These are phyloP conservation scores for Parapristionchus giblindavisi DNA, from an alignment of 2,888 invertebrate species.

Conservation along the genomic window DNA sequence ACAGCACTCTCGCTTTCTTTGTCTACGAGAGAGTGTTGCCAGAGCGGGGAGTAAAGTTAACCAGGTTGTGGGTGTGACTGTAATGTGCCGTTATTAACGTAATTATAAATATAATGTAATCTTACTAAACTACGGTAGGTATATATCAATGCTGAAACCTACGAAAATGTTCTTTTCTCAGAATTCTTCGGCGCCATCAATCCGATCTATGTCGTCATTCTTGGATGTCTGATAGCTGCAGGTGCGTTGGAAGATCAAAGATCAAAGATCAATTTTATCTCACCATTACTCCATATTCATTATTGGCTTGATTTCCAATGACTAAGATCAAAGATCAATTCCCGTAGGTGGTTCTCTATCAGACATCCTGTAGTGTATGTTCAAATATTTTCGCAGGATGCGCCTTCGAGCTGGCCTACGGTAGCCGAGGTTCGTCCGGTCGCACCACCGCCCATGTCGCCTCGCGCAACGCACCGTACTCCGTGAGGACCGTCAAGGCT, in stretches of 20 bases:
- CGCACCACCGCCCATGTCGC: slow-evolving; percentile 38
- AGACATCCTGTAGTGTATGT: too few species aligned
- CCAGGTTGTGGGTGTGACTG: too few species aligned
- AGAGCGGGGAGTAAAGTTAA: too few species aligned
- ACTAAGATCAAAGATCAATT: too few species aligned
- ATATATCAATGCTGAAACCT: too few species aligned
- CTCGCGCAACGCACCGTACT: slow-evolving; percentile 37
- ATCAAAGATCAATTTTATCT: background rate
- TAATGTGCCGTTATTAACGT: too few species aligned
- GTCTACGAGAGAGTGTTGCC: too few species aligned
- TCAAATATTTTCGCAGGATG: slow-evolving; percentile 39
- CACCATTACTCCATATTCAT: background rate
- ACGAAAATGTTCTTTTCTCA: slow-evolving; percentile 31
- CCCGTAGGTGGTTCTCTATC: too few species aligned
- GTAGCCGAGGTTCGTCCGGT: slow-evolving; percentile 40
- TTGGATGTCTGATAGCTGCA: slow-evolving; percentile 44
- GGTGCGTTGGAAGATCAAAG: slow-evolving; percentile 8
- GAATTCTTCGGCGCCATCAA: slow-evolving; percentile 44
- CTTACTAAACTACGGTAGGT: too few species aligned
- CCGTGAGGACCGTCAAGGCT: slow-evolving; percentile 29
- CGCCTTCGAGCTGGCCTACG: slow-evolving; percentile 46
- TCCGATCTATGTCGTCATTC: slow-evolving; percentile 43
- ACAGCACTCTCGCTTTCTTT: too few species aligned
- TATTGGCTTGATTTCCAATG: too few species aligned
- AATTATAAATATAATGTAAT: too few species aligned